phyloP scores from a whole-genome alignment of 2,888 invertebrate species.

The Agriotes lineatus region DNA sequence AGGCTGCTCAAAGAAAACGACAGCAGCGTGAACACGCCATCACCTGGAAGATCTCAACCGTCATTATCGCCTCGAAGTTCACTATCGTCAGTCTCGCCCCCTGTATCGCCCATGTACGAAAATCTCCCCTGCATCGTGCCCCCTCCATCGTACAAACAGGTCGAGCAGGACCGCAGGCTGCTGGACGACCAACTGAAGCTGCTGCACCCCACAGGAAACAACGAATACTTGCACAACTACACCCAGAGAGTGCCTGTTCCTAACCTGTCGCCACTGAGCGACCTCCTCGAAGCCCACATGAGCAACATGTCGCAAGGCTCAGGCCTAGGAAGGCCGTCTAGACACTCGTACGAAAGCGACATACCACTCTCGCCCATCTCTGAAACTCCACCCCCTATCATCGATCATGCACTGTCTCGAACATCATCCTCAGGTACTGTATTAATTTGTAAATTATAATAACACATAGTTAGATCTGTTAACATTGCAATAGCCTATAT shows the following conservation, averaged over 20 bases:
- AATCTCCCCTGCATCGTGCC: constrained; percentile 69
- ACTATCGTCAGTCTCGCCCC: constrained; percentile 88
- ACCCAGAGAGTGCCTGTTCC: constrained; percentile 58
- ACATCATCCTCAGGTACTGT: constrained; percentile 69
- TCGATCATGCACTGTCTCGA: constrained; percentile 64
- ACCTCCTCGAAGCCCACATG: constrained; percentile 58
- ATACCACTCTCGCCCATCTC: constrained; percentile 87
- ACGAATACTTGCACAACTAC: constrained; percentile 53
- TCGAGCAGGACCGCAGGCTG: constrained; percentile 73
- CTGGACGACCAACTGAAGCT: constrained; percentile 59
- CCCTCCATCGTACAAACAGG: constrained; percentile 76
- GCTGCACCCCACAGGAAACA: constrained; percentile 43
- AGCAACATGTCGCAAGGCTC: constrained; percentile 72
- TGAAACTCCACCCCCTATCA: constrained; percentile 79
- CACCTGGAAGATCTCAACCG: constrained; percentile 82
- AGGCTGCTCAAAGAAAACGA: constrained; percentile 62
- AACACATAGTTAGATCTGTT: too few relatives aligned
- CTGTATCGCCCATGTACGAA: constrained; percentile 78
- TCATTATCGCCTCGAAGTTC: constrained; percentile 89
- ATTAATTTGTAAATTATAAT: too few relatives aligned
- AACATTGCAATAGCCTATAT: too few relatives aligned
- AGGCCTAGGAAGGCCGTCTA: constrained; percentile 69
- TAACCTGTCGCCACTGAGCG: constrained; percentile 59
- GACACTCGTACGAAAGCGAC: constrained; percentile 67
- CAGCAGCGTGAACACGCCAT: constrained; percentile 70